Conservation (phyloP, 2,888 invertebrate genomes). For the Uropetala carovei region DNA sequence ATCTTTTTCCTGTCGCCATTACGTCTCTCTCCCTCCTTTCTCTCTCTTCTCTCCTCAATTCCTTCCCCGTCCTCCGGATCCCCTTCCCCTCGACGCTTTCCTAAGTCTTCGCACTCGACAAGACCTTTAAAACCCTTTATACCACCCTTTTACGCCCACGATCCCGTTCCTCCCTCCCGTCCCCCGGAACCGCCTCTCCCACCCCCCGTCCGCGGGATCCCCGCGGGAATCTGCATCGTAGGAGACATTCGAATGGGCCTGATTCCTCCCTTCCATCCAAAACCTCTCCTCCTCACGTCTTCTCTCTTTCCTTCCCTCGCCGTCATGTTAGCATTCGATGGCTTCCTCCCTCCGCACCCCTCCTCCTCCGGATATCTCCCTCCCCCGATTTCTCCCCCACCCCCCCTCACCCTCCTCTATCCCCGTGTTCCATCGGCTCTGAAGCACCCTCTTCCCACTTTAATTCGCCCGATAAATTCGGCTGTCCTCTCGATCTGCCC, state of each 20-base stretch:
- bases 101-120: neutral
- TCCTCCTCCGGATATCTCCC: neutral
- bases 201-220: neutral
- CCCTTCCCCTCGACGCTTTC: too few relatives aligned
- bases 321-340: conserved; percentile 28
- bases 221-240: conserved; percentile 25
- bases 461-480: conserved; percentile 53
- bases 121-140: conserved; percentile 9
- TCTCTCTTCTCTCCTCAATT: neutral
- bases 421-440: neutral
- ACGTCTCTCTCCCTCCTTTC: neutral
- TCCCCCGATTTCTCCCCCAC: neutral
- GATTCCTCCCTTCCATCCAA: neutral
- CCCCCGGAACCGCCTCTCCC: neutral
- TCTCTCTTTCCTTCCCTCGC: neutral
- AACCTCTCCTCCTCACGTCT: neutral
- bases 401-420: neutral
- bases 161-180: neutral
- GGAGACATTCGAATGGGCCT: conserved; percentile 10
- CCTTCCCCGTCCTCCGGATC: too few relatives aligned
- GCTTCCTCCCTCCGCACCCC: neutral
- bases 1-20: neutral
- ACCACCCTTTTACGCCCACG: neutral
- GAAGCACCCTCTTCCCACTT: conserved; percentile 51
- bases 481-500: conserved; percentile 15